A percentile compares a stretch with the other conserved stretches of the same genome.
These are phyloP conservation scores for Andrena cerasifolii DNA, from an alignment of 1,140 invertebrate genomes.

Conservation along the genomic window DNA sequence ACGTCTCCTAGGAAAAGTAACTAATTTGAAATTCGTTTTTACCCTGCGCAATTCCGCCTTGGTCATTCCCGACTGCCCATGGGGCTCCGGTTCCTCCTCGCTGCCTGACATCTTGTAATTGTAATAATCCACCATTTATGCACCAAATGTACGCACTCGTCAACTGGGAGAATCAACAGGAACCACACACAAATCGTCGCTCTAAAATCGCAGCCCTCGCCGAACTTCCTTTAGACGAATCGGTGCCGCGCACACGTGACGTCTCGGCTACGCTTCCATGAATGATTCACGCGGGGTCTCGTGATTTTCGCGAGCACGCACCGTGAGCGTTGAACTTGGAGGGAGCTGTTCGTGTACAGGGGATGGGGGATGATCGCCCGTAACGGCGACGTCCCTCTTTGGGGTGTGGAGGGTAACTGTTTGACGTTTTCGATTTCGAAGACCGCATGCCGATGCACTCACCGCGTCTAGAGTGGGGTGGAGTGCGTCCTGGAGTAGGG, in stretches of 20 bases:
- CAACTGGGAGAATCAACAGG: background rate
- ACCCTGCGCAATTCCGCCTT: conserved; percentile 81
- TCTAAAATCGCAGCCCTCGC: background rate
- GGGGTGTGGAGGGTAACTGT: conserved; percentile 79
- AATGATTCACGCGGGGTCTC: background rate
- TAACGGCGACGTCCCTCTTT: conserved; percentile 41
- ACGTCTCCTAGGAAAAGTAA: too few relatives aligned
- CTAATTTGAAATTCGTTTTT: conserved; percentile 29
- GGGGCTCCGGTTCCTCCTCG: conserved; percentile 79
- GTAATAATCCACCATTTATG: conserved; percentile 79
- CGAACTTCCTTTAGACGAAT: background rate
- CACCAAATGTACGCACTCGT: conserved; percentile 13
- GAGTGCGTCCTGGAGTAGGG: conserved; percentile 66
- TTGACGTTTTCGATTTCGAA: conserved; percentile 82
- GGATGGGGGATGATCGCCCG: conserved; percentile 33
- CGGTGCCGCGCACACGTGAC: background rate
- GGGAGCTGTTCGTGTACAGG: background rate
- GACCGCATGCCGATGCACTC: conserved; percentile 81
- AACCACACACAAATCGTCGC: background rate
- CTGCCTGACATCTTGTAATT: conserved; percentile 81
- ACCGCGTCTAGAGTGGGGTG: conserved; percentile 72
- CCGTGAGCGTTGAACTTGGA: background rate
- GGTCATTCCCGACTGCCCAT: conserved; percentile 76
- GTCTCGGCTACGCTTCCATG: too few relatives aligned
- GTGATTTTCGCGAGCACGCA: too few relatives aligned